Base-by-base conservation (phyloP, 2,797 vertebrate genomes). In the Paguma larvata region DNA sequence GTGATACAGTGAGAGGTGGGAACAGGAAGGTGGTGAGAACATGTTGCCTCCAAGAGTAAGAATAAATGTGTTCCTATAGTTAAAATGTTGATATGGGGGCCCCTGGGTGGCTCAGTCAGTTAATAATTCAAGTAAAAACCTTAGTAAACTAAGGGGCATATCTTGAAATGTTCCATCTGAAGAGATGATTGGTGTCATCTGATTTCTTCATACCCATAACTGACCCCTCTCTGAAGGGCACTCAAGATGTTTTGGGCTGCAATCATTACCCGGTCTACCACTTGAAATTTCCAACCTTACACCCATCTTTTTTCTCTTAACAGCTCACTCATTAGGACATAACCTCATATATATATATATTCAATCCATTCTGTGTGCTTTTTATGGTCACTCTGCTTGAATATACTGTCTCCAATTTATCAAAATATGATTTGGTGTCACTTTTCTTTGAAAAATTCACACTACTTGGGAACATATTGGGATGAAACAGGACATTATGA, bases 321-420 rank as follows among this genome's bases (percentile, higher is more conserved):
- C 68, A 84, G 5, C 34, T 87, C 41, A 83, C 56, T 5, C 25
- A 12, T 38, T n/a, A 23, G 25, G 30, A 79, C 48, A 67, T 68
- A 59, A 80, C 41, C 44, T 73, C 56, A 12, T 34, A 21, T 70
- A 88, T 48, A 68, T 63, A 12, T 34, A 21, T 70, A 88, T 48
- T 73, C 23, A 89, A 30, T 34, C 15, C 32, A 6, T 92, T 96
- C 15, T 85, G 12, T 88, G 89, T 90, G 32, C 30, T 82, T 91
- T 92, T 67, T 68, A 83, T 90, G 41, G 16, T 44, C 92, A 48
- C 12, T 94, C 25, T 93, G 23, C 46, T 97, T 85, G 84, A 79
- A 72, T 85, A 53, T 85, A 67, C 44, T 85, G 1, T 65, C 78
- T 8, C 3, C 41, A 82, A 48, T 41, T 63, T 62, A 73, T 1